These are phyloP conservation scores for Siniperca knerii DNA, from an alignment of 2,113 vertebrate genomes.

Conservation along the genomic window DNA sequence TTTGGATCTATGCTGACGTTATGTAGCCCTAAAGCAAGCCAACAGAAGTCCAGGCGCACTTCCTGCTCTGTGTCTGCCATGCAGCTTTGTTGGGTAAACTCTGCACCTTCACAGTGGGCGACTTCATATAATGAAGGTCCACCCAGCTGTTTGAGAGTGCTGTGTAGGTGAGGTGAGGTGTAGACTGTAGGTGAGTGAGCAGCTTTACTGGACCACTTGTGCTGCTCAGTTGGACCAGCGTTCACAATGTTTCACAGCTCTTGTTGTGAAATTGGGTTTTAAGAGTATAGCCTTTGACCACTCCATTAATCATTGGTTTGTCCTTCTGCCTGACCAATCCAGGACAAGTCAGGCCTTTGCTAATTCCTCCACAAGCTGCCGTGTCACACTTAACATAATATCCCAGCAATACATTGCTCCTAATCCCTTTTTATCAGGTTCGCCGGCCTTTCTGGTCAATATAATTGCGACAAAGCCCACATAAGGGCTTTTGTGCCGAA, in stretches of 20 bases:
- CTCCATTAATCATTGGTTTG: conserved; percentile 84
- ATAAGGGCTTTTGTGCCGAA: conserved; percentile 82
- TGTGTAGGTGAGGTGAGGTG: not conserved
- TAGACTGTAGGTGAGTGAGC: not conserved
- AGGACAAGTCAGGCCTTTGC: conserved; percentile 85
- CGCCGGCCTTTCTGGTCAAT: conserved; percentile 87
- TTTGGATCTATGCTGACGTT: not conserved
- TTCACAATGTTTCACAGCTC: conserved; percentile 23
- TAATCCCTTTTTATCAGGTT: conserved; percentile 90
- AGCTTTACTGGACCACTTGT: conserved; percentile 3
- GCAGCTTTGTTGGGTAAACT: not conserved
- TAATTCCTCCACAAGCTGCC: conserved; percentile 85
- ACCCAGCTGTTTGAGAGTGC: not conserved
- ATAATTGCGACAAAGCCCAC: conserved; percentile 83
- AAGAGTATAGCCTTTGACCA: conserved; percentile 71
- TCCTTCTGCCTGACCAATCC: conserved; percentile 83
- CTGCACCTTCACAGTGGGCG: not conserved
- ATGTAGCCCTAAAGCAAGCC: not conserved
- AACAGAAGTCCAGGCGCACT: not conserved
- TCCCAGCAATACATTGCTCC: conserved; percentile 85
- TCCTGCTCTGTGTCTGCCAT: not conserved
- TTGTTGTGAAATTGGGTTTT: conserved; percentile 49
- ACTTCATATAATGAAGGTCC: conserved; percentile 2
- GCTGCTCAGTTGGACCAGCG: not conserved
- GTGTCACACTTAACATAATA: conserved; percentile 86